Base-by-base conservation (phyloP, 2,113 vertebrate genomes). In the Callipepla squamata region DNA sequence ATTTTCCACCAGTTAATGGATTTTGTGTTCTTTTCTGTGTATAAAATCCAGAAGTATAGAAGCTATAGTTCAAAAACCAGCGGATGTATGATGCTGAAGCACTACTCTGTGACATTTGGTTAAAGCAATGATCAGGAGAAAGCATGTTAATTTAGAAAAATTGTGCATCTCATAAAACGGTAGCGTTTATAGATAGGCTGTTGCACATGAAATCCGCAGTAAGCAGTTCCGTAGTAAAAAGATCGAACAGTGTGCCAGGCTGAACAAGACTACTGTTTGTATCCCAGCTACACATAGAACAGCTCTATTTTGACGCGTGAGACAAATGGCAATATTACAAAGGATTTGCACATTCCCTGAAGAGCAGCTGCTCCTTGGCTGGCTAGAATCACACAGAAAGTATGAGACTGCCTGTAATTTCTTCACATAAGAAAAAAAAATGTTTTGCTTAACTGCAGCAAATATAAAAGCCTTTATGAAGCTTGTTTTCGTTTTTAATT, bases 41-140 rank as follows among this genome's bases (percentile, higher is more conserved):
- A 58, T 1, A 3, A 19, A 2, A 5, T 28, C 0, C 19, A 0
- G 22, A 68, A 78, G 44, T 9, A 32, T 6, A 61, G 25, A 87
- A 81, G 18, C 22, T 42, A 79, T 3, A 4, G n/a, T 14, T 78
- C 32, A 84, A 89, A 47, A 77, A 45, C 13, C 34, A 75, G 42
- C 70, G 28, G 21, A n/a, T 38, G 9, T 17, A 69, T 0, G 6
- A 87, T 65, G 58, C n/a, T 44, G 58, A 89, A 79, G 36, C 22
- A 51, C 61, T 19, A 45, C 1, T 3, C 44, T 21, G 34, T 20
- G 73, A 74, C 7, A 28, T 1, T 47, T 20, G 66, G 20, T 45
- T 82, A 61, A 16, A 75, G 32, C 26, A 48, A 12, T 5, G 12
- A n/a, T 78, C 5, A 6, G 48, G 34, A 89, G 62, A 21, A n/a